Base-by-base conservation (phyloP, 1,140 invertebrate genomes). In the Chrysomallon squamiferum region DNA sequence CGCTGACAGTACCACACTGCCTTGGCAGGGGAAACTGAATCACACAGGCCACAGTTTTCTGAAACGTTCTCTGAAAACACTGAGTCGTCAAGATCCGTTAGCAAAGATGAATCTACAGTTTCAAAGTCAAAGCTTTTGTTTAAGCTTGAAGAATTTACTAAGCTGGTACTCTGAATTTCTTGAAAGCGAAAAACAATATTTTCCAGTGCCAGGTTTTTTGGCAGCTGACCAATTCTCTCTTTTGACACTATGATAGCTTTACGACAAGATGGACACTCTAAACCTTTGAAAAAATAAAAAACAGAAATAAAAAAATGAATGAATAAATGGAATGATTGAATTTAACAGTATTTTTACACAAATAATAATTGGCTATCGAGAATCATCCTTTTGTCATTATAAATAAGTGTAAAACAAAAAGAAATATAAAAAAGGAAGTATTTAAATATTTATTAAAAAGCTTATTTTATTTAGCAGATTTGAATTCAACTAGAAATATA, bases 1-100 rank as follows among this genome's bases (percentile, higher is more conserved):
- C 97, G 95, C 79, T 96, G 93, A 84, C 96, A 98, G 73, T 93
- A 90, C 43, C 95, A 91, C 25, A 92, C 91, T 0, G 95, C 95
- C 43, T 92, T 91, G 35, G 90, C 89, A 0, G 92, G 90, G 9
- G 91, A 89, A 66, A 88, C 88, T 11, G 59, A 66, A 82, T 95
- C 95, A 86, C 95, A 98, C 89, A 98, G 91, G 83, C 97, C 95
- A 88, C 95, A 97, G 27, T 63, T 52, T 22, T 52, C 45, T 6
- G 15, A 20, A 13, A 59, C 52, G n/a, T 74, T 70, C 9, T 76
- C 74, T 1, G 45, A 54, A 58, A 73, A 74, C 13, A 71, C 71
- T 7, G 67, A 63, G 32, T 59, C 49, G 9, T 74, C 71, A 41
- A 59, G 43, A 22, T 71, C 74, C 13, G 30, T 52, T 0, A 50